Base-by-base conservation (phyloP, 1,140 invertebrate genomes). In the Onthophagus taurus region DNA sequence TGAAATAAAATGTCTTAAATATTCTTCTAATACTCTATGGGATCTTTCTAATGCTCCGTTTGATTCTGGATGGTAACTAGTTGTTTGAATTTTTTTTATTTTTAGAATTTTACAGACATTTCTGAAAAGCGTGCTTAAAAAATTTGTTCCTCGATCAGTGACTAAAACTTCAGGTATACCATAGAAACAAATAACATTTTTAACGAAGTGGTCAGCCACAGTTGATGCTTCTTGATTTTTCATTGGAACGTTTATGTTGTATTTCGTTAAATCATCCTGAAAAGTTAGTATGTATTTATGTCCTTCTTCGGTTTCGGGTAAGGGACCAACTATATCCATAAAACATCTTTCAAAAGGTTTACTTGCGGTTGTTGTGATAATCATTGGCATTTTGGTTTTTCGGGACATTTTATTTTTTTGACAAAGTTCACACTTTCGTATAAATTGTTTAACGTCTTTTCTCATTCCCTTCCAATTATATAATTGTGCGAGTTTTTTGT, bases 381-480 rank as follows among this genome's bases (percentile, higher is more conserved):
- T 41, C 56, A 58, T 59, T 9, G 59, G 51, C 23, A 36, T 31
- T 50, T 44, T 52, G 26, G 21, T 45, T 42, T 50, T 50, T 12
- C 49, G 26, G 18, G 41, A 30, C 31, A 37, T 48, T 53, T 61
- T 61, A 51, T 57, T 59, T 42, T 36, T 42, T 55, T 58, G 53
- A 49, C 59, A 61, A 13, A 42, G 45, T 30, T 45, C 4, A 45
- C 58, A 63, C 2, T 33, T 48, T 31, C 56, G 49, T 11, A 64
- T 47, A 37, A 57, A 62, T 12, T 52, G 49, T 44, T 57, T 55
- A 11, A 66, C 64, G 34, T 59, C 54, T 9, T 57, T 37, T 39
- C 55, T 61, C 58, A 65, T 63, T 3, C 52, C 52, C 46, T 53
- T 49, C 65, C 61, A 67, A 48, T 52, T 61, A 35, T 35, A 35